Evolutionary conservation across 2,888 invertebrate genomes (phyloP).

Genomic region (Perdita meconis): DNA sequence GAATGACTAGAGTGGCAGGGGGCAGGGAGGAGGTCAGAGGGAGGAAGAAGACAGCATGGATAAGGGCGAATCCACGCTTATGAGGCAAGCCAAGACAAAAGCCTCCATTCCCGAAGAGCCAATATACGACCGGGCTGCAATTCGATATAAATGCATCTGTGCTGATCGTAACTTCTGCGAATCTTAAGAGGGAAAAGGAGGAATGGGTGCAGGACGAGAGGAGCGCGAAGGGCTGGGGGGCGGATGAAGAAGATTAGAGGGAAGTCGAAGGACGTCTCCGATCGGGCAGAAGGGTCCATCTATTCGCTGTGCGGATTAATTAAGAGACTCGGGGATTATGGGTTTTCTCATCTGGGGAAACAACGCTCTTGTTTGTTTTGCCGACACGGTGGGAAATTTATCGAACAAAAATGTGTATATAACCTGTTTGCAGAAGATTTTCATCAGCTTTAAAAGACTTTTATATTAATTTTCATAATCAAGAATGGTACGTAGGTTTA

Average conservation of each 20-base stretch:
- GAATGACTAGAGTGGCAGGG: conserved; percentile 60
- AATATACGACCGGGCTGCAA: conserved; percentile 78
- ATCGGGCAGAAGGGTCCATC: conserved; percentile 68
- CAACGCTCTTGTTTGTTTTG: conserved; percentile 37
- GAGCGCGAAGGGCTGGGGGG: conserved; percentile 9
- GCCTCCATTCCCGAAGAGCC: conserved; percentile 80
- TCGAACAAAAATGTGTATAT: no score
- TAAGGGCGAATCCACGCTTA: conserved; percentile 82
- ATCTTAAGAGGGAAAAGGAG: conserved; percentile 39
- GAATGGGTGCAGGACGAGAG: neutral
- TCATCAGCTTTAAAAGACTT: no score
- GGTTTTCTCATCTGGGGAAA: conserved; percentile 52
- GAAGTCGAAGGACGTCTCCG: conserved; percentile 73
- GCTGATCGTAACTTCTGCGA: conserved; percentile 74
- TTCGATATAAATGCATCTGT: conserved; percentile 81
- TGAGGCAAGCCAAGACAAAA: conserved; percentile 83
- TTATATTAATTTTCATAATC: no score
- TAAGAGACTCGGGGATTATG: conserved; percentile 62
- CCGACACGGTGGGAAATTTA: neutral
- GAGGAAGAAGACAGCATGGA: conserved; percentile 68
- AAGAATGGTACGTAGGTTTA: no score
- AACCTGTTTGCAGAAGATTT: no score
- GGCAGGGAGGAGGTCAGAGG: conserved; percentile 29
- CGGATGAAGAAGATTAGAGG: conserved; percentile 73
- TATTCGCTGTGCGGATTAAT: conserved; percentile 73